These are phyloP conservation scores for Cheilosia grossa DNA, from an alignment of 2,888 invertebrate species.

Conservation along the genomic window DNA sequence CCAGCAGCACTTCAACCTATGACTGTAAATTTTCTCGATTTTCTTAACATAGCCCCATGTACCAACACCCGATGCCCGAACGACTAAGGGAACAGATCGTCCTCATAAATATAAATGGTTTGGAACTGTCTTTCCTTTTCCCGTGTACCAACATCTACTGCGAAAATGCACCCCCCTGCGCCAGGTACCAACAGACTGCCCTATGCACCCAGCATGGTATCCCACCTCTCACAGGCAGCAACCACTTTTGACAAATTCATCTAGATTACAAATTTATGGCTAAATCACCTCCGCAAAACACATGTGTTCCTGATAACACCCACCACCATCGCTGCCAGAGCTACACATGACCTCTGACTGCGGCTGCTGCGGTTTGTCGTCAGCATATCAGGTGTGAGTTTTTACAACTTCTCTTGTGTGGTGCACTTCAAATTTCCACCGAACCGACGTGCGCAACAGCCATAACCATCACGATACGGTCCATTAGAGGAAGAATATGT, in stretches of 20 bases:
- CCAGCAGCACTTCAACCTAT: too few species aligned
- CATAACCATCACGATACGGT: slow-evolving; percentile 70
- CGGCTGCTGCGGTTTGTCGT: neutral
- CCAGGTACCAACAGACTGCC: neutral
- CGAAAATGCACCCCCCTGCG: too few species aligned
- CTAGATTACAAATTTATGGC: slow-evolving; percentile 66
- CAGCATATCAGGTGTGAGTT: slow-evolving; percentile 66
- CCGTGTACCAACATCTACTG: too few species aligned
- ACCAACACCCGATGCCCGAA: too few species aligned
- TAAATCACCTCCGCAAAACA: slow-evolving; percentile 40
- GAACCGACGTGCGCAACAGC: slow-evolving; percentile 52
- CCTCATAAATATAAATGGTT: too few species aligned
- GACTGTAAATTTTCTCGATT: too few species aligned
- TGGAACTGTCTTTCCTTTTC: too few species aligned
- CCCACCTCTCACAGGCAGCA: neutral
- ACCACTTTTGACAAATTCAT: slow-evolving; percentile 59
- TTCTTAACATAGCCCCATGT: too few species aligned
- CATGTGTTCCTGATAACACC: slow-evolving; percentile 57
- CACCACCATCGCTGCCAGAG: slow-evolving; percentile 19
- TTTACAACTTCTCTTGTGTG: slow-evolving; percentile 36
- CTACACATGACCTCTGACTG: slow-evolving; percentile 33
- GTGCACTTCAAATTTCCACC: slow-evolving; percentile 48
- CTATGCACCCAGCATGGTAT: slow-evolving; percentile 22
- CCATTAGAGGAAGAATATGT: slow-evolving; percentile 55
- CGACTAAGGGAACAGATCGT: too few species aligned